Evolutionary conservation across 2,797 vertebrate genomes (phyloP).

Genomic region (Meda fulgida): DNA sequence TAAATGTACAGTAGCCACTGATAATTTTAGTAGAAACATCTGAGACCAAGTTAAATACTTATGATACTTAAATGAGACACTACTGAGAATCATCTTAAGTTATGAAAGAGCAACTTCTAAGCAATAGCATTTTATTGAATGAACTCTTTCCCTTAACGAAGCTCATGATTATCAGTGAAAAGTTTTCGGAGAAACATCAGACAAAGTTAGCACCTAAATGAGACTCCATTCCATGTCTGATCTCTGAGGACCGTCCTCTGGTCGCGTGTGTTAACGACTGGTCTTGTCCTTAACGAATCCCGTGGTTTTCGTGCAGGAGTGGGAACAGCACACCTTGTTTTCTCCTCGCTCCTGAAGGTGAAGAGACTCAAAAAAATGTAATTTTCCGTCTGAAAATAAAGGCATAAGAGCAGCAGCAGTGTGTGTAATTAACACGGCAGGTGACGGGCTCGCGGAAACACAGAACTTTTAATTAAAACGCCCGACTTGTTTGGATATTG

Average conservation of each 20-base stretch:
- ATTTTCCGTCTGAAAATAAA: conserved; percentile 81
- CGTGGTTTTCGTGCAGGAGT: background rate
- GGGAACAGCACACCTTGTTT: conserved; percentile 34
- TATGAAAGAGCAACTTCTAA: background rate
- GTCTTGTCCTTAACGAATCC: conserved; percentile 4
- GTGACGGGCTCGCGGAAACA: conserved; percentile 75
- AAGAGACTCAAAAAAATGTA: conserved; percentile 69
- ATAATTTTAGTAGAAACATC: background rate
- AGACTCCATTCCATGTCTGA: background rate
- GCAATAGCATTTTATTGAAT: too few relatives aligned
- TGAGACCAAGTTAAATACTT: background rate
- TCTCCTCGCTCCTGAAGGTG: conserved; percentile 58
- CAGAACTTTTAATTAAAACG: conserved; percentile 76
- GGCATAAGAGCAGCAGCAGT: conserved; percentile 72
- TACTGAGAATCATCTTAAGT: too few relatives aligned
- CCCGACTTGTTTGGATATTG: conserved; percentile 67
- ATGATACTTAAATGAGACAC: too few relatives aligned
- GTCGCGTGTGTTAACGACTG: background rate
- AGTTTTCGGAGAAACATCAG: background rate
- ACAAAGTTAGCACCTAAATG: background rate
- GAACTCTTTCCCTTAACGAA: background rate
- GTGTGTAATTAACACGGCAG: conserved; percentile 77
- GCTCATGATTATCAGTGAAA: background rate
- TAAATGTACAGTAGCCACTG: too few relatives aligned
- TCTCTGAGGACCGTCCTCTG: background rate